A percentile compares a stretch with the other conserved stretches of the same genome.
Conservation (phyloP, 2,797 vertebrate genomes). For the Acrossocheilus wenchowensis region DNA sequence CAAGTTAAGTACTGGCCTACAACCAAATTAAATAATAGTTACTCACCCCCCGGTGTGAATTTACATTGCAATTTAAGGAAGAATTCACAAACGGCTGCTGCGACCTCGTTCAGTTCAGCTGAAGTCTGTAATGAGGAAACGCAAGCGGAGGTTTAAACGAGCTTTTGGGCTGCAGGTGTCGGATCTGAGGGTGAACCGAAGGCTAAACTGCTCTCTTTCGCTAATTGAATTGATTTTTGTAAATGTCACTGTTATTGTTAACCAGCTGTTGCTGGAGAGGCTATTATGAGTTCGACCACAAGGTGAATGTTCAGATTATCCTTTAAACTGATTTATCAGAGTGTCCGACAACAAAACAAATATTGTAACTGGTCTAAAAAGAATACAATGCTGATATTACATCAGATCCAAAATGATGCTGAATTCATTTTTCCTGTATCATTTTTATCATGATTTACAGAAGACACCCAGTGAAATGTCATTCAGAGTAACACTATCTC, state of each 20-base stretch:
- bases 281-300: neutral
- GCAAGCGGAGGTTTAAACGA: neutral
- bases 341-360: neutral
- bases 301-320: slow-evolving; percentile 15
- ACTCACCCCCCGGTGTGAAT: neutral
- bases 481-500: too few relatives aligned
- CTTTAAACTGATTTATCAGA: neutral
- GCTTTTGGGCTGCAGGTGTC: slow-evolving; percentile 22
- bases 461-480: too few relatives aligned
- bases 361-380: neutral
- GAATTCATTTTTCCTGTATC: neutral
- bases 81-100: neutral
- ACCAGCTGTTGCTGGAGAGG: slow-evolving; percentile 21
- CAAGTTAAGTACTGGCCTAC: neutral
- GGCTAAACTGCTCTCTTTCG: neutral
- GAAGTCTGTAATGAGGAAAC: neutral
- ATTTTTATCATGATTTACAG: too few relatives aligned
- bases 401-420: neutral
- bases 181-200: neutral
- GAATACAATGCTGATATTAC: slow-evolving; percentile 4
- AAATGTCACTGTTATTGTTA: slow-evolving; percentile 36
- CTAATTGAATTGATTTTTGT: slow-evolving; percentile 28
- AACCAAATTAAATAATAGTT: neutral
- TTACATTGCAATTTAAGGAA: neutral
- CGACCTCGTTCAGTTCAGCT: neutral